Evolutionary conservation across 2,888 invertebrate species (phyloP).

Genomic region (Melinopterus prodromus): DNA sequence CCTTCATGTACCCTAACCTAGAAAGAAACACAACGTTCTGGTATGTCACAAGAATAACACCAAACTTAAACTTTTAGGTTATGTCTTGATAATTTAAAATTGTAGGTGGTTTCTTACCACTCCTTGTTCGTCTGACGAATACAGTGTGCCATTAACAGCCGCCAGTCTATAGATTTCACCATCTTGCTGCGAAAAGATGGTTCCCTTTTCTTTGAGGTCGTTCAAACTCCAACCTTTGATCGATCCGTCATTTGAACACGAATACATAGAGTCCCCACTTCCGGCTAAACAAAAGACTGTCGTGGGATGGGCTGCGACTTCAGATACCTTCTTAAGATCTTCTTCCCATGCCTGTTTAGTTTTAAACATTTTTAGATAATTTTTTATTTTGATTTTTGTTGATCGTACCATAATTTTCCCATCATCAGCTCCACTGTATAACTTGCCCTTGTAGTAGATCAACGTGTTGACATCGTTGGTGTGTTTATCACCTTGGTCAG

Average conservation of each 20-base stretch:
- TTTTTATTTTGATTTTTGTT: not conserved
- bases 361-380: constrained; percentile 17
- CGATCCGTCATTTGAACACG: constrained; percentile 71
- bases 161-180: constrained; percentile 61
- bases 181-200: constrained; percentile 55
- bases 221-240: constrained; percentile 67
- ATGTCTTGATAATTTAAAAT: no score
- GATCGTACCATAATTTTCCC: constrained; percentile 62
- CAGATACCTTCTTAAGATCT: constrained; percentile 58
- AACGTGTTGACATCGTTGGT: constrained; percentile 59
- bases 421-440: constrained; percentile 63
- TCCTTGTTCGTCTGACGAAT: constrained; percentile 70
- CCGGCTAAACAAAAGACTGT: constrained; percentile 70
- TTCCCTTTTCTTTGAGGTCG: constrained; percentile 56
- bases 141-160: constrained; percentile 59
- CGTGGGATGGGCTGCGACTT: constrained; percentile 67
- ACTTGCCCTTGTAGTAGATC: constrained; percentile 57
- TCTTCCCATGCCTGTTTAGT: constrained; percentile 60
- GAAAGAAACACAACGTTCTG: constrained; percentile 49
- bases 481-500: constrained; percentile 59
- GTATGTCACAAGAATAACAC: no score
- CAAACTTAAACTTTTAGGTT: no score
- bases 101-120: constrained; percentile 59
- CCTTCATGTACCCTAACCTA: constrained; percentile 62
- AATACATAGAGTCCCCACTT: constrained; percentile 64